Base-by-base conservation (phyloP, 2,113 vertebrate species). In the Nymphicus hollandicus region DNA sequence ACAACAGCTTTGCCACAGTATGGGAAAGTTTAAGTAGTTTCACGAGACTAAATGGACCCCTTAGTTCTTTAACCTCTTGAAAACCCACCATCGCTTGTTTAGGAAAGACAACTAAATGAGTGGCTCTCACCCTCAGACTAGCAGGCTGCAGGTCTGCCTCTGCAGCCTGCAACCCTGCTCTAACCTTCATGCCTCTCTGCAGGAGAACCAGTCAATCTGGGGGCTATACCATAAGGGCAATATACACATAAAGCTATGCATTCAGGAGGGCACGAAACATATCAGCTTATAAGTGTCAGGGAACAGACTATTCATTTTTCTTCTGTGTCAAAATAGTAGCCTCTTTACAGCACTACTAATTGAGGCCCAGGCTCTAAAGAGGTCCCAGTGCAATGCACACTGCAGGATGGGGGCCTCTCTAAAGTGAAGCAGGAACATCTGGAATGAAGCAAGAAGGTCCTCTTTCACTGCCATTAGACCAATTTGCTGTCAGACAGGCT, bases 361-460 rank as follows among this genome's bases (percentile, higher is more conserved):
- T 19, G 33, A 83, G 71, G 50, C 39, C 64, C 43, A 60, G 31
- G 70, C 17, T 84, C 61, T 55, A 41, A 46, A 68, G 29, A 60
- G 31, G 33, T 87, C 55, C 76, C 64, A 61, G 43, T 1, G 1
- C 0, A 1, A 86, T 6, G 46, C 29, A 61, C 4, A 0, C 0
- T 35, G 58, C 58, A 86, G 76, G 50, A 64, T 7, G 17, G 19
- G 3, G 5, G 29, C 52, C 52, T 61, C 81, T 60, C n/a, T 19
- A 7, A 2, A 83, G 35, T 3, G 5, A 74, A 65, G 58, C 15
- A 31, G 37, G 19, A 96, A 50, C 41, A 85, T 29, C 69, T 72
- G 58, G 56, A 52, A 44, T 2, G 20, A 81, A 84, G 72, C 23
- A 60, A 86, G 74, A 44, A 87, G 12, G 56, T 73, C 13, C 22